A percentile compares a stretch with the other conserved stretches of the same genome.
Evolutionary conservation across 2,888 invertebrate genomes (phyloP).

Genomic region (Blastobasis adustella): DNA sequence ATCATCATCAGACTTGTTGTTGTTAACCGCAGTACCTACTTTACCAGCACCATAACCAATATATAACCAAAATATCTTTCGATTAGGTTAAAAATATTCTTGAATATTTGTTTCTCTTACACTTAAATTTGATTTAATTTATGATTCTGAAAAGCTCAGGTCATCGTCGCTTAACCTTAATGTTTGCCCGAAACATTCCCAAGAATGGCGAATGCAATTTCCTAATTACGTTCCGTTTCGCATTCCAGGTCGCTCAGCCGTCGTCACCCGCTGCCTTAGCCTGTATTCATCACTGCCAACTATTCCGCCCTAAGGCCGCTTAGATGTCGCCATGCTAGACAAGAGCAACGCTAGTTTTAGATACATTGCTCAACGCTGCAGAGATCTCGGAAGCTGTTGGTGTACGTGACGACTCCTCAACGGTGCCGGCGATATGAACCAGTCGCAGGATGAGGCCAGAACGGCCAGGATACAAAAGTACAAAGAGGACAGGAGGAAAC

Average conservation of each 20-base stretch:
- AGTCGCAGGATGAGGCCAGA: slow-evolving; percentile 65
- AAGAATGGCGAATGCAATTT: too few relatives aligned
- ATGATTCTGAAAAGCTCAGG: too few relatives aligned
- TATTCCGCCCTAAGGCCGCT: slow-evolving; percentile 60
- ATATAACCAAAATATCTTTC: too few relatives aligned
- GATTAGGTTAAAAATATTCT: too few relatives aligned
- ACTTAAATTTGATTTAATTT: too few relatives aligned
- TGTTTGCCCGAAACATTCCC: too few relatives aligned
- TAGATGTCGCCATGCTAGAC: slow-evolving; percentile 66
- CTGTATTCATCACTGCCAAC: slow-evolving; percentile 65
- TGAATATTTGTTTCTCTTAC: too few relatives aligned
- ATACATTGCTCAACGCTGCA: slow-evolving; percentile 34
- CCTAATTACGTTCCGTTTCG: too few relatives aligned
- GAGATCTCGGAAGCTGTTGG: slow-evolving; percentile 35
- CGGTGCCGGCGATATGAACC: slow-evolving; percentile 46
- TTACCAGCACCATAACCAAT: too few relatives aligned
- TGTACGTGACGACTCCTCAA: slow-evolving; percentile 49
- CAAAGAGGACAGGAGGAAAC: slow-evolving; percentile 82
- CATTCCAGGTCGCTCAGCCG: slow-evolving; percentile 39
- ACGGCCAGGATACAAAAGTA: slow-evolving; percentile 81
- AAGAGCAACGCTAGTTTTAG: slow-evolving; percentile 39
- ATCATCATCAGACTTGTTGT: too few relatives aligned
- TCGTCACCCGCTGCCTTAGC: slow-evolving; percentile 8
- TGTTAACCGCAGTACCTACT: too few relatives aligned
- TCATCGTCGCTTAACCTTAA: too few relatives aligned